phyloP scores from a whole-genome alignment of 2,113 vertebrate species.

The Oostethus manadensis region DNA sequence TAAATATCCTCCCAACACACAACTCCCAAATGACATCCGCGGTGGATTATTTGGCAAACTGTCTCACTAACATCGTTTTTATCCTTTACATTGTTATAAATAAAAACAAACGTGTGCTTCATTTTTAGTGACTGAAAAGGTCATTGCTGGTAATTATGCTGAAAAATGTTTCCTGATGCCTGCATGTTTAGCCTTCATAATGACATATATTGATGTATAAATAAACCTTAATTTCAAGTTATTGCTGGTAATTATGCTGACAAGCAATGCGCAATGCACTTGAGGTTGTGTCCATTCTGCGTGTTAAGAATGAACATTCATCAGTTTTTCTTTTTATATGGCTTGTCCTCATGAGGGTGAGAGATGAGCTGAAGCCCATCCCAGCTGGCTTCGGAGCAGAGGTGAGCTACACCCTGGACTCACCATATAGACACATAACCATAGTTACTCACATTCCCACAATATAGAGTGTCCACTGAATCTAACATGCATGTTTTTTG shows the following conservation, averaged over 20 bases:
- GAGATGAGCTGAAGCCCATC: too few species aligned
- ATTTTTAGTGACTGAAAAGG: background rate
- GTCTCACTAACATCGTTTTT: background rate
- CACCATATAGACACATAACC: background rate
- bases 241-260: too few species aligned
- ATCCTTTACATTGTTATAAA: background rate
- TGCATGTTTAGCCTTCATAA: background rate
- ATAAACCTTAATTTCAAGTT: too few species aligned
- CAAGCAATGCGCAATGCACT: too few species aligned
- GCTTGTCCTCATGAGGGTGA: too few species aligned
- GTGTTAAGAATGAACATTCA: too few species aligned
- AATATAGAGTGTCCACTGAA: background rate
- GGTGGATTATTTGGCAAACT: background rate
- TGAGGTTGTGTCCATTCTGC: too few species aligned
- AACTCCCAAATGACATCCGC: background rate
- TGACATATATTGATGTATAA: background rate
- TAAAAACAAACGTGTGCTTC: too few species aligned
- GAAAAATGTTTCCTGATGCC: background rate
- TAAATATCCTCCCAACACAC: constrained; percentile 3
- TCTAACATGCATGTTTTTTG: background rate
- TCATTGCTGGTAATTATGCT: too few species aligned
- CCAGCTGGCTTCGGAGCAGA: too few species aligned
- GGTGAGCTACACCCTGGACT: too few species aligned
- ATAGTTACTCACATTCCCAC: background rate
- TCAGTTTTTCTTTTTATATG: too few species aligned